Conservation (phyloP, 2,888 invertebrate species). For the Nymphalis polychloros region DNA sequence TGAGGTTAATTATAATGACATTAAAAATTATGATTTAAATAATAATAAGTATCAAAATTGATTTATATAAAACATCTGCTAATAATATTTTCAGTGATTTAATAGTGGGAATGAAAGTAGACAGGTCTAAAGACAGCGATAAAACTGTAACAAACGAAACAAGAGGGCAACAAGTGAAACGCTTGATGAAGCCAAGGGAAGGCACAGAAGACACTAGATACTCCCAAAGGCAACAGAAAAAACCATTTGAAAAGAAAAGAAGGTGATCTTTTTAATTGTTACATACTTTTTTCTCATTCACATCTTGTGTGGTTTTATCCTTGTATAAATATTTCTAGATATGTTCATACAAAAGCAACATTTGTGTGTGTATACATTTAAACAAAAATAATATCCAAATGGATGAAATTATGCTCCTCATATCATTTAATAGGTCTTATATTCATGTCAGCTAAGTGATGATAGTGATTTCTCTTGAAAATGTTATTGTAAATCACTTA, state of each 20-base stretch:
- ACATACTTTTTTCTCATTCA: background rate
- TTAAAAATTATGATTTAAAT: background rate
- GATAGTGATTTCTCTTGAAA: too few relatives aligned
- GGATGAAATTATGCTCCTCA: too few relatives aligned
- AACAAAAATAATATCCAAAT: too few relatives aligned
- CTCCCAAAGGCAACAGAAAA: constrained; percentile 46
- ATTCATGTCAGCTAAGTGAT: too few relatives aligned
- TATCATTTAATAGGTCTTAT: too few relatives aligned
- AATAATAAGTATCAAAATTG: background rate
- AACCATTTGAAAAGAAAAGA: constrained; percentile 26
- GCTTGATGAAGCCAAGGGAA: constrained; percentile 62
- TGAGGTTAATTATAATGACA: constrained; percentile 54
- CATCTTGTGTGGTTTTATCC: too few relatives aligned
- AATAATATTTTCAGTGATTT: constrained; percentile 82
- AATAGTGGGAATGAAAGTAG: constrained; percentile 89
- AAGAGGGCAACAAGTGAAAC: constrained; percentile 80
- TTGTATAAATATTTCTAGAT: too few relatives aligned
- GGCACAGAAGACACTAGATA: constrained; percentile 51
- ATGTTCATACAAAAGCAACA: too few relatives aligned
- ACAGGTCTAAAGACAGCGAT: constrained; percentile 73
- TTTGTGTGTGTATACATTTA: too few relatives aligned
- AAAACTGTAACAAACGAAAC: constrained; percentile 52
- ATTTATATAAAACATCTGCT: background rate
- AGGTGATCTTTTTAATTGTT: background rate
- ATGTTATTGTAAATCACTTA: too few relatives aligned